These are phyloP conservation scores for Diarsia rubi DNA, from an alignment of 2,888 invertebrate species.

Conservation along the genomic window DNA sequence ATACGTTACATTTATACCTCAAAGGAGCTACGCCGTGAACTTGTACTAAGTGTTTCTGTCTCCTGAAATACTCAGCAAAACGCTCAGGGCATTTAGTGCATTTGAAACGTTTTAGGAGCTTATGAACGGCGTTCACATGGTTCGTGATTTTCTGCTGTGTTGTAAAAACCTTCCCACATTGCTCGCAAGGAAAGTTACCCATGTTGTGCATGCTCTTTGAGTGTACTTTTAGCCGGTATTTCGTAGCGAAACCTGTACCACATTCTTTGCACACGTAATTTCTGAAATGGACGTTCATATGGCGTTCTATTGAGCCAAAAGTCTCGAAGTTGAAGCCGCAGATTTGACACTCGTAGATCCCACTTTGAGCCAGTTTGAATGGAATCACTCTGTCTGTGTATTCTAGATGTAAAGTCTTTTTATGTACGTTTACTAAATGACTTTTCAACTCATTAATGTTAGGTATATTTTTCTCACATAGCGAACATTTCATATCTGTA, in stretches of 20 bases:
- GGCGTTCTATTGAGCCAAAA: constrained; percentile 83
- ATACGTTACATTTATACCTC: constrained; percentile 82
- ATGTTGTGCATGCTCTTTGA: constrained; percentile 78
- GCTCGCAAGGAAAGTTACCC: constrained; percentile 77
- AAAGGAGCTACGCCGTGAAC: constrained; percentile 79
- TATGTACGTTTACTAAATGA: constrained; percentile 78
- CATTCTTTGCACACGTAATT: constrained; percentile 85
- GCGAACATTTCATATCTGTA: constrained; percentile 76
- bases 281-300: constrained; percentile 86
- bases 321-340: constrained; percentile 84
- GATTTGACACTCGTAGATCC: constrained; percentile 79
- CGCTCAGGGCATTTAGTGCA: constrained; percentile 82
- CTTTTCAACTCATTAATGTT: constrained; percentile 78
- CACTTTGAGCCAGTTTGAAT: constrained; percentile 75
- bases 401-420: constrained; percentile 76
- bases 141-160: constrained; percentile 79
- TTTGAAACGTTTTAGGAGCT: constrained; percentile 78
- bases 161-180: constrained; percentile 79
- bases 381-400: constrained; percentile 82
- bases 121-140: constrained; percentile 80
- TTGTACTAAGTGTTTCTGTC: constrained; percentile 83
- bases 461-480: constrained; percentile 72
- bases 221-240: constrained; percentile 81
- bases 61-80: constrained; percentile 80
- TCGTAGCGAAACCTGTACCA: constrained; percentile 83